These are phyloP conservation scores for Cotesia vestalis DNA, from an alignment of 1,140 invertebrate genomes.

Conservation along the genomic window DNA sequence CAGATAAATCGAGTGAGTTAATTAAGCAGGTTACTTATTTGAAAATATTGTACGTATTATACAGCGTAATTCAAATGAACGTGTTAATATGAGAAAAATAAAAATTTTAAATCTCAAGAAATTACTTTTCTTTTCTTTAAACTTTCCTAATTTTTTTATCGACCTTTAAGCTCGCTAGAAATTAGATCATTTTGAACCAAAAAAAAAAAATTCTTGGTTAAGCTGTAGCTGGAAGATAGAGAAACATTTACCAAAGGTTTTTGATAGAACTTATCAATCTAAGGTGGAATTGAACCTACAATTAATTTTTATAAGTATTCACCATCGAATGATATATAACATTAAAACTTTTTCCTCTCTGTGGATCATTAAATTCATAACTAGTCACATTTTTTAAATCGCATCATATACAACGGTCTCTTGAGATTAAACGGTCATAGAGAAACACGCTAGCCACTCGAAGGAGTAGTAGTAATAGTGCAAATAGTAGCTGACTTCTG, in stretches of 20 bases:
- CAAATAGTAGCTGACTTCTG: not conserved
- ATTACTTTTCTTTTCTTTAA: conserved; percentile 5
- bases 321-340: no score
- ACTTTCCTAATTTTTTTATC: not conserved
- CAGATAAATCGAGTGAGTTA: conserved; percentile 27
- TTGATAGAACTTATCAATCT: no score
- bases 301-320: no score
- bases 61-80: conserved; percentile 60
- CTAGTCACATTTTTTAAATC: not conserved
- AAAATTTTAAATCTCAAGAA: not conserved
- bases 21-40: conserved; percentile 25
- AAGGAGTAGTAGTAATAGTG: not conserved
- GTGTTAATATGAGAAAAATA: conserved; percentile 59
- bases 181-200: no score
- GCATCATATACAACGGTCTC: no score
- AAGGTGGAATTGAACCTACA: no score
- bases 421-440: no score
- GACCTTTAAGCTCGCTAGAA: no score
- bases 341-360: no score
- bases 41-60: conserved; percentile 48
- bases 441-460: not conserved
- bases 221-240: no score
- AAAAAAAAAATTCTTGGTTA: no score
- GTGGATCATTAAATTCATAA: not conserved
- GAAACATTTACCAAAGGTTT: no score